phyloP scores from a whole-genome alignment of 2,888 invertebrate species.

The Andrena praecox region DNA sequence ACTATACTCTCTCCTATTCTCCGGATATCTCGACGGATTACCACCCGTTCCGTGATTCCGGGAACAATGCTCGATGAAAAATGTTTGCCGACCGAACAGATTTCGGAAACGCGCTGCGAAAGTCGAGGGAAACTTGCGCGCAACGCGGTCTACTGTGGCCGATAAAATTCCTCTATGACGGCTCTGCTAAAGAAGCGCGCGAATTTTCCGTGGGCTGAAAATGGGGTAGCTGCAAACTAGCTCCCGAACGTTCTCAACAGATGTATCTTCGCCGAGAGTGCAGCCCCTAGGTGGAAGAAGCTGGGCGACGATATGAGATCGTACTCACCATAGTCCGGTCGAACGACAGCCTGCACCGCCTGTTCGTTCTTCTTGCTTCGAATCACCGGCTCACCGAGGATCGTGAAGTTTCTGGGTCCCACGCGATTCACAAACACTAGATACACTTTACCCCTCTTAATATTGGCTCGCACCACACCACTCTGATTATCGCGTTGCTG shows the following conservation, averaged over 20 bases:
- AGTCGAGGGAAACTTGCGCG: no score
- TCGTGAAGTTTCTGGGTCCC: conserved; percentile 87
- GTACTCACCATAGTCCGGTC: conserved; percentile 84
- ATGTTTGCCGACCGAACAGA: neutral
- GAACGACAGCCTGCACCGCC: conserved; percentile 84
- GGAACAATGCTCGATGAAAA: neutral
- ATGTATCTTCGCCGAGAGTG: conserved; percentile 12
- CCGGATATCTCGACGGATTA: conserved; percentile 3
- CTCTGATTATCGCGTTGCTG: conserved; percentile 75
- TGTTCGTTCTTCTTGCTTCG: conserved; percentile 84
- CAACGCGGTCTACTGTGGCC: no score
- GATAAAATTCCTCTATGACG: no score
- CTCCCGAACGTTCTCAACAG: conserved; percentile 35
- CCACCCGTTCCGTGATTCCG: neutral
- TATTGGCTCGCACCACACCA: conserved; percentile 86
- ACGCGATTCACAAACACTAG: conserved; percentile 87
- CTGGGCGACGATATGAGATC: conserved; percentile 5
- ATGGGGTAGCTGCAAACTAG: neutral
- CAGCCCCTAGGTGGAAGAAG: conserved; percentile 11
- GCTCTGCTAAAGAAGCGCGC: no score
- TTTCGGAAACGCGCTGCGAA: neutral
- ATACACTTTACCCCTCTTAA: conserved; percentile 87
- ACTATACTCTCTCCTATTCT: neutral
- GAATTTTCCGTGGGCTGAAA: no score
- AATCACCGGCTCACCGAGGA: conserved; percentile 86